Base-by-base conservation (phyloP, 2,797 vertebrate genomes). In the Pseudochromis fuscus region DNA sequence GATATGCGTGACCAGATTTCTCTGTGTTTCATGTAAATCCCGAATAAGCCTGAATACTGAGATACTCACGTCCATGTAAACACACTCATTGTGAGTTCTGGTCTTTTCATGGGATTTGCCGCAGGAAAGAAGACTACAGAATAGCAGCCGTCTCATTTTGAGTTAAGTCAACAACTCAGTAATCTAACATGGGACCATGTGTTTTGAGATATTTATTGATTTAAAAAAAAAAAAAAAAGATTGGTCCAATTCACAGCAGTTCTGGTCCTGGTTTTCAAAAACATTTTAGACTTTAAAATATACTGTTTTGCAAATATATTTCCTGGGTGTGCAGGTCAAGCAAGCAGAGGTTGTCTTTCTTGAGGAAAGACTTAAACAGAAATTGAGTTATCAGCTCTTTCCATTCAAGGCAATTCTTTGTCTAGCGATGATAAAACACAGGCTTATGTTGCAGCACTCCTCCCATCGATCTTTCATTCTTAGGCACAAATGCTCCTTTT, bases 391-490 rank as follows among this genome's bases (percentile, higher is more conserved):
- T 76, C 45, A 67, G 23, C 38, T 74, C 42, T 70, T 48, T 62
- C 19, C 31, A 53, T 64, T 79, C 42, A 19, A 66, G 58, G 58
- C 60, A 33, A 33, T 77, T 83, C 60, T 79, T 46, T 40, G 31
- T 77, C 21, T 45, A 59, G 51, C 57, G 21, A 58, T 77, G 56
- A 83, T 77, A 81, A 88, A 84, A 83, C 57, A 68, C 53, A 33
- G 59, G 66, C 67, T 87, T 70, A 57, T 15, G 33, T 58, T 79
- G 46, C 72, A 66, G 48, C 61, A 71, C 64, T 67, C 44, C 49
- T 81, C 65, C 57, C 67, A 73, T 67, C 11, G 25, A 83, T 84
- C 71, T 77, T 67, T 78, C 57, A 80, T 71, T 77, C 53, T 63
- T 50, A 51, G 65, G 56, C 74, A 63, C 62, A 78, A 66, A 79